A percentile compares a stretch with the other conserved stretches of the same genome.
phyloP scores from a whole-genome alignment of 1,140 invertebrate species.

The Cecropterus lyciades region DNA sequence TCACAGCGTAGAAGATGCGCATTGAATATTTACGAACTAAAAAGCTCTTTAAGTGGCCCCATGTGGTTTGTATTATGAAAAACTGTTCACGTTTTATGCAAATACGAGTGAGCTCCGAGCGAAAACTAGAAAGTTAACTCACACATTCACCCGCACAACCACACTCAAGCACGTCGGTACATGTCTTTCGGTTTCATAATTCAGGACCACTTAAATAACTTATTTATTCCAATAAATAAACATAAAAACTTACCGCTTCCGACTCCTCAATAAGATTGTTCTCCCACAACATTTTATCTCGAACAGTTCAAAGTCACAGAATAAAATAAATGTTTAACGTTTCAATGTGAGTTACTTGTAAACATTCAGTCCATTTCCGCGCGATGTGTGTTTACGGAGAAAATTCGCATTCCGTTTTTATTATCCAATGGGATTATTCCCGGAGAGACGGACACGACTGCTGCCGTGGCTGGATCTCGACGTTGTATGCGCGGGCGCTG shows the following conservation, averaged over 20 bases:
- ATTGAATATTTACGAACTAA: conserved; percentile 76
- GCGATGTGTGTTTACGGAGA: conserved; percentile 45
- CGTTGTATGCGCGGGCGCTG: conserved; percentile 69
- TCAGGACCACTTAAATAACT: conserved; percentile 41
- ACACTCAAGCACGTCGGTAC: conserved; percentile 42
- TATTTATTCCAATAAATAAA: conserved; percentile 33
- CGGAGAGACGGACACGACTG: conserved; percentile 53
- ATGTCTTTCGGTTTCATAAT: conserved; percentile 58
- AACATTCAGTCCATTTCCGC: conserved; percentile 66
- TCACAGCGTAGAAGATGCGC: conserved; percentile 59
- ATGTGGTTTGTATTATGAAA: conserved; percentile 81
- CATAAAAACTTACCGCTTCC: conserved; percentile 66
- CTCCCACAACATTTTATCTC: conserved; percentile 76
- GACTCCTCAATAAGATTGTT: conserved; percentile 67
- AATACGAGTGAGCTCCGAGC: conserved; percentile 73
- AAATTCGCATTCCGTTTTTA: conserved; percentile 59
- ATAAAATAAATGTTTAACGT: conserved; percentile 39
- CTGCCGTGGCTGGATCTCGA: conserved; percentile 58
- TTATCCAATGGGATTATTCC: conserved; percentile 40
- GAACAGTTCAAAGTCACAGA: conserved; percentile 66
- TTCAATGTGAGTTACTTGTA: conserved; percentile 37
- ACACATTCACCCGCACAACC: conserved; percentile 53
- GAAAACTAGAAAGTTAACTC: conserved; percentile 83
- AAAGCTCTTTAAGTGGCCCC: conserved; percentile 69
- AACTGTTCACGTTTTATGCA: conserved; percentile 82